phyloP scores from a whole-genome alignment of 2,888 invertebrate species.

The Amphiduros pacificus region DNA sequence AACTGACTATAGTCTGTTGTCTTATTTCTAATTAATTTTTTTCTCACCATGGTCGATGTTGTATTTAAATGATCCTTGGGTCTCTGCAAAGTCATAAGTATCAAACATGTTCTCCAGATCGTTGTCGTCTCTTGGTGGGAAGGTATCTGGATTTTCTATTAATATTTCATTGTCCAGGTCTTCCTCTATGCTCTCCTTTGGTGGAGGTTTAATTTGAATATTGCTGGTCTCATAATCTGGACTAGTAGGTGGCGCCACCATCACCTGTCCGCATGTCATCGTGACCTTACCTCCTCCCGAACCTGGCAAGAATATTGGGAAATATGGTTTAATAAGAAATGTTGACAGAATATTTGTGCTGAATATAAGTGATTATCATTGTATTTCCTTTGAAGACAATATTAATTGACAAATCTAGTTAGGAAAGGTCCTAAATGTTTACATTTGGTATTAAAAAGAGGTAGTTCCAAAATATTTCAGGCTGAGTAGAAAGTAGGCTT shows the following conservation, averaged over 20 bases:
- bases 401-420: too few species aligned
- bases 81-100: conserved; percentile 15
- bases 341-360: too few species aligned
- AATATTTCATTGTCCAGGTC: background rate
- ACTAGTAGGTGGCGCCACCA: background rate
- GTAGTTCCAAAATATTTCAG: too few species aligned
- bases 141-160: background rate
- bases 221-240: background rate
- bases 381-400: too few species aligned
- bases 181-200: background rate
- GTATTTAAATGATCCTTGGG: conserved; percentile 1
- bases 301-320: too few species aligned
- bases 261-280: conserved; percentile 9
- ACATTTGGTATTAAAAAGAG: too few species aligned
- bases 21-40: too few species aligned
- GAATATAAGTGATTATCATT: too few species aligned
- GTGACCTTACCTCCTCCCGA: conserved; percentile 13
- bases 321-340: too few species aligned
- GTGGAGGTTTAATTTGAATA: background rate
- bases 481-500: too few species aligned
- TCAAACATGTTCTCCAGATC: conserved; percentile 5
- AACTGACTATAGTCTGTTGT: too few species aligned
- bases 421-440: too few species aligned
- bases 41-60: conserved; percentile 11
- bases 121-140: background rate